These are phyloP conservation scores for Heteromormyrus szaboi DNA, from an alignment of 2,797 vertebrate genomes.

Conservation along the genomic window DNA sequence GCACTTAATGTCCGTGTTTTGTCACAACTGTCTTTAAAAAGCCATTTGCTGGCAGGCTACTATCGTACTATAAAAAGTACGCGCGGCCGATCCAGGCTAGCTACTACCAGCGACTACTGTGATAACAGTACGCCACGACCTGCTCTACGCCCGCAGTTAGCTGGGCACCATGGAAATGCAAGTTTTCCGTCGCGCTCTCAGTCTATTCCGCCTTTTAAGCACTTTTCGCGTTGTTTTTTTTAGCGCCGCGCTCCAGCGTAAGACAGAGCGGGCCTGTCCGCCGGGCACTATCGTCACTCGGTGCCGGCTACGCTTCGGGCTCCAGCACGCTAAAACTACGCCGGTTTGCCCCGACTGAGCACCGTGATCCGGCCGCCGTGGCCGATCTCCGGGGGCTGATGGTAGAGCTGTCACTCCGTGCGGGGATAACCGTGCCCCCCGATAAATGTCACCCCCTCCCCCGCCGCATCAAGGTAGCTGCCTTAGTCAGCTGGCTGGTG, in stretches of 20 bases:
- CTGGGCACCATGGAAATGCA: not conserved
- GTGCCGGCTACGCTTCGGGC: constrained; percentile 31
- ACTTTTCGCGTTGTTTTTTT: not conserved
- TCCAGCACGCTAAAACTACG: not conserved
- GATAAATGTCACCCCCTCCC: not conserved
- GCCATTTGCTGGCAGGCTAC: not conserved
- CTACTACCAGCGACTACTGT: constrained; percentile 7
- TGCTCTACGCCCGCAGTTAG: not conserved
- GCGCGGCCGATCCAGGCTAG: not conserved
- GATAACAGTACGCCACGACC: constrained; percentile 3
- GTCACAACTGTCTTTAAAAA: not conserved
- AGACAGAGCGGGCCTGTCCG: constrained; percentile 24
- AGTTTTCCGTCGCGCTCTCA: not conserved
- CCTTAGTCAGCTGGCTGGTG: not conserved
- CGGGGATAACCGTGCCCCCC: not conserved
- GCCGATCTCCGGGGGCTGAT: not conserved
- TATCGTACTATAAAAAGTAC: constrained; percentile 18
- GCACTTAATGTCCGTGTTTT: not conserved
- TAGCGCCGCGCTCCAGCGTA: not conserved
- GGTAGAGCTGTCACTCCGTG: not conserved
- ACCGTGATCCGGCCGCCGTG: not conserved
- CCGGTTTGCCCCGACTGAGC: not conserved
- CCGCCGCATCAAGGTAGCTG: constrained; percentile 14
- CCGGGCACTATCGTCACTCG: constrained; percentile 37
- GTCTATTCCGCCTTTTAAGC: not conserved